Evolutionary conservation across 2,797 vertebrate genomes (phyloP), one percentile per base, ranked within the genome.

Genomic region (Apogon hyalosoma): DNA sequence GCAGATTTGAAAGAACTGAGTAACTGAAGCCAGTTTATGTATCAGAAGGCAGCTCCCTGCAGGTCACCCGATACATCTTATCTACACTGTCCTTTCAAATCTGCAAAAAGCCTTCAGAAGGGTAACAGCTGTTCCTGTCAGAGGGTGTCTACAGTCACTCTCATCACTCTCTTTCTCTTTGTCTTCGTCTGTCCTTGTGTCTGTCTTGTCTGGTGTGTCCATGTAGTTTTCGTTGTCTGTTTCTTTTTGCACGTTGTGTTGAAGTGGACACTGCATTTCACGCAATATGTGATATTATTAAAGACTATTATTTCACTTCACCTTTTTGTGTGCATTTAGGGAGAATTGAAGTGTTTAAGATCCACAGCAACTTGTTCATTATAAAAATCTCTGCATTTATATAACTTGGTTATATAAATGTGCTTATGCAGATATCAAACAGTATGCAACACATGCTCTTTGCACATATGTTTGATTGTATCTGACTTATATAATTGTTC

Each of bases 1-100:
- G 75, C 79, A 84, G 86, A 80, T 82, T 81, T 88, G 79, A 82
- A 87, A 82, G 82, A 69, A 73, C 69, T 18, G 57, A 54, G 61
- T 76, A 71, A 82, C 60, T 47, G 36, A 18, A 67, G 68, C 42
- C 60, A 62, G 63, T 80, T 72, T 50, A 60, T 66, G 43, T 41
- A 60, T 72, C 76, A 79, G 63, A 58, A 21, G 48, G 31, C 56
- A 2, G 49, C 42, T 69, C 63, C 57, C 73, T 52, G 62, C 59
- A 56, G 83, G 78, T 83, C 71, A 70, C 60, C 61, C 69, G 77
- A 80, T 76, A 63, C 15, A 2, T 75, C 55, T 73, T 79, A 73
- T 82, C 71, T 63, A 15, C 60, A 11, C 28, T 73, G 63, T 79
- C 62, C 81, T 87, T 83, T 90, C 75, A 85, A 82, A 86, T 85